A percentile compares a stretch with the other conserved stretches of the same genome.
Conservation (phyloP, 35 echinoderm and acorn worm species). For the Strongylocentrotus purpuratus region DNA sequence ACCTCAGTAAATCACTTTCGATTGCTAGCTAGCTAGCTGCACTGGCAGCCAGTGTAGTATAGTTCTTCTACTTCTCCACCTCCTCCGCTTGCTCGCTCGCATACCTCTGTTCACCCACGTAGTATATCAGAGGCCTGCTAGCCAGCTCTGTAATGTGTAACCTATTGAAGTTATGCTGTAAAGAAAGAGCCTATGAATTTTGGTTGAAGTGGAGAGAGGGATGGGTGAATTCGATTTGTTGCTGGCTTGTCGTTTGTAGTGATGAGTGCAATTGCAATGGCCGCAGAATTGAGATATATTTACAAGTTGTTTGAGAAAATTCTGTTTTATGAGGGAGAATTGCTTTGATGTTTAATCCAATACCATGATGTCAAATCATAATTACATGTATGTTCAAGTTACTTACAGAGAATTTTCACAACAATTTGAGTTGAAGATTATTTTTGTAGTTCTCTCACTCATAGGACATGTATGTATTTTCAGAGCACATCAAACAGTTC, state of each 20-base stretch:
- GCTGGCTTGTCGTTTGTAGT: neutral
- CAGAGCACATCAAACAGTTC: neutral
- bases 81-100: neutral
- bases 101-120: neutral
- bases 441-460: neutral
- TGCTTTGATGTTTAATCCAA: neutral
- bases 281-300: too few relatives aligned
- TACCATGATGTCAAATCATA: neutral
- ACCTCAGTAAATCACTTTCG: constrained; percentile 10
- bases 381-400: neutral
- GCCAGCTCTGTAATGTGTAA: neutral
- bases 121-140: neutral
- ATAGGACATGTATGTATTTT: neutral
- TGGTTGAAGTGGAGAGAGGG: neutral
- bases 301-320: too few relatives aligned
- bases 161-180: constrained; percentile 12
- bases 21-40: neutral
- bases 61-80: neutral
- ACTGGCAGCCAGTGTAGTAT: neutral
- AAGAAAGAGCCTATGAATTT: neutral
- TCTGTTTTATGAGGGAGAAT: neutral
- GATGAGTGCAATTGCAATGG: neutral
- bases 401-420: neutral
- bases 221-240: neutral
- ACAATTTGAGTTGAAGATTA: neutral